Evolutionary conservation across 2,888 invertebrate genomes (phyloP).

Genomic region (Lacanobia oleracea): DNA sequence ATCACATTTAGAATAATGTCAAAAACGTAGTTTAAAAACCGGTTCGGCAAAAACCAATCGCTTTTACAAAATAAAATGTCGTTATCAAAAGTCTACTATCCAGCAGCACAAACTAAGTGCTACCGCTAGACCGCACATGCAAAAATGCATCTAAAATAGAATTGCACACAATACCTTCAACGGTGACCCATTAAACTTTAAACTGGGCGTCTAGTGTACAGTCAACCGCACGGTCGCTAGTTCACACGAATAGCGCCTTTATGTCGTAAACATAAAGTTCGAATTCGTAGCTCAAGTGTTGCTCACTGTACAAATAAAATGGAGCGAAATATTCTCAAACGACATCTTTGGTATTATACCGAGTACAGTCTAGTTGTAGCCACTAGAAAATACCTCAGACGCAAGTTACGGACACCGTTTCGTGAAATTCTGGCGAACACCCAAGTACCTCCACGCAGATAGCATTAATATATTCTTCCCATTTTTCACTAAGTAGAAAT

Average conservation of each 20-base stretch:
- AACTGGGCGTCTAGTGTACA: constrained; percentile 53
- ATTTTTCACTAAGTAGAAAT: constrained; percentile 12
- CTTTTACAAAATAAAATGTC: background rate
- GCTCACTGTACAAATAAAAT: constrained; percentile 43
- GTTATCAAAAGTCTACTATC: background rate
- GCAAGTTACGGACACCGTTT: constrained; percentile 21
- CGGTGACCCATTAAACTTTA: constrained; percentile 77
- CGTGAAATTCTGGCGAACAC: constrained; percentile 43
- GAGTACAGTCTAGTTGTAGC: constrained; percentile 5
- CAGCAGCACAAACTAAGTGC: constrained; percentile 13
- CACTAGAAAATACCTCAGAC: constrained; percentile 17
- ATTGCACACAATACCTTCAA: constrained; percentile 58
- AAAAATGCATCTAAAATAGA: constrained; percentile 59
- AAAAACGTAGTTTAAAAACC: background rate
- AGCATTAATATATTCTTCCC: constrained; percentile 19
- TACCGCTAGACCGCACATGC: constrained; percentile 38
- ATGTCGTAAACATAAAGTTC: constrained; percentile 10
- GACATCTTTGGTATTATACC: constrained; percentile 39
- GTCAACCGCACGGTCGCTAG: constrained; percentile 13
- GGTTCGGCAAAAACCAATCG: background rate
- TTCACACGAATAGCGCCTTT: constrained; percentile 14
- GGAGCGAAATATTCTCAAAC: constrained; percentile 40
- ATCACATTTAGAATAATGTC: no score
- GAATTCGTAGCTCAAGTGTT: constrained; percentile 8
- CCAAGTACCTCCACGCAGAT: constrained; percentile 34